Conservation (phyloP, 1,140 invertebrate species). For the Danaus melanippus region DNA sequence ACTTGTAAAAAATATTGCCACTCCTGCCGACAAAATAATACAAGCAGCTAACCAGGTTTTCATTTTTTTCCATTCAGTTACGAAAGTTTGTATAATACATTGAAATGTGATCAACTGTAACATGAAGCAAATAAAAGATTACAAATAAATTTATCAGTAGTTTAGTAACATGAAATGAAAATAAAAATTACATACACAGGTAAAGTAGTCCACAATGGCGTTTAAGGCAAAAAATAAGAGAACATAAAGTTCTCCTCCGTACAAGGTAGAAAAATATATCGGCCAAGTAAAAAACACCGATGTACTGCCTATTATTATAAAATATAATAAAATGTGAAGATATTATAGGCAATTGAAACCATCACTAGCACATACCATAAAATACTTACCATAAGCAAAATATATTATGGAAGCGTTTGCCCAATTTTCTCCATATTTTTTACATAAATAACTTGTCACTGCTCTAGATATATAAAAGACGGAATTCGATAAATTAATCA, state of each 20-base stretch:
- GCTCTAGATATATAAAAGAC: conserved; percentile 38
- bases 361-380: background rate
- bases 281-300: conserved; percentile 22
- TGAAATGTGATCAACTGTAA: conserved; percentile 25
- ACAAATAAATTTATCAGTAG: too few relatives aligned
- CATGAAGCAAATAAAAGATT: background rate
- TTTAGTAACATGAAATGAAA: too few relatives aligned
- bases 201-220: conserved; percentile 18
- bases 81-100: conserved; percentile 23
- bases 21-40: too few relatives aligned
- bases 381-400: conserved; percentile 22
- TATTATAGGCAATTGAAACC: conserved; percentile 1
- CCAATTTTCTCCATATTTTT: conserved; percentile 30
- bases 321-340: conserved; percentile 3
- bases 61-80: conserved; percentile 21
- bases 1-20: too few relatives aligned
- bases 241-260: conserved; percentile 15
- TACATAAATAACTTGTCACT: conserved; percentile 23
- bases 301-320: conserved; percentile 4
- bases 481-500: conserved; percentile 33
- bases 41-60: conserved; percentile 7
- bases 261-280: conserved; percentile 21
- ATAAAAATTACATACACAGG: conserved; percentile 15
- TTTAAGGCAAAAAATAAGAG: conserved; percentile 19
- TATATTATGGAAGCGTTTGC: conserved; percentile 22